Conservation (phyloP, 2,113 vertebrate species). For the Hippoglossus stenolepis region DNA sequence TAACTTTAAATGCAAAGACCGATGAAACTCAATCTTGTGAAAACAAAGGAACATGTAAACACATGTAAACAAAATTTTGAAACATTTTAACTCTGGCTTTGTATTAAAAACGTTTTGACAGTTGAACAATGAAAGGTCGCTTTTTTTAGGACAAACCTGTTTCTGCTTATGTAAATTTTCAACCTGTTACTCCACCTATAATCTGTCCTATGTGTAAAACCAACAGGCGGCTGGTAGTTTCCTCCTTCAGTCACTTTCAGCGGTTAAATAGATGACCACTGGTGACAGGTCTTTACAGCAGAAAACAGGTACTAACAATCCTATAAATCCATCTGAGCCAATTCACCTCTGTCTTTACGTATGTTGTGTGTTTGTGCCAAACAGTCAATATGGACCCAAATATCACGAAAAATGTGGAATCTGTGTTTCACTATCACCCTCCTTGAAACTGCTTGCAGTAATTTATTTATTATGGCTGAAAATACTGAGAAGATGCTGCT, state of each 20-base stretch:
- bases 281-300: too few relatives aligned
- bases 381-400: too few relatives aligned
- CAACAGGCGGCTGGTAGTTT: background rate
- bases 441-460: too few relatives aligned
- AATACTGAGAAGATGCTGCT: background rate
- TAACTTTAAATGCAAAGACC: slow-evolving; percentile 22
- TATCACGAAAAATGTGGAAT: too few relatives aligned
- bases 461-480: background rate
- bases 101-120: slow-evolving; percentile 18
- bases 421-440: too few relatives aligned
- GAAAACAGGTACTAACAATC: background rate
- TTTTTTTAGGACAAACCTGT: slow-evolving; percentile 3
- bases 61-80: slow-evolving; percentile 50
- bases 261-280: background rate
- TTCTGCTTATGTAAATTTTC: slow-evolving; percentile 2
- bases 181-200: background rate
- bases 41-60: slow-evolving; percentile 30
- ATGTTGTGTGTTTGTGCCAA: too few relatives aligned
- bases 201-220: background rate
- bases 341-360: too few relatives aligned
- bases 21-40: slow-evolving; percentile 22
- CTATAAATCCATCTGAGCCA: background rate
- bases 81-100: slow-evolving; percentile 5
- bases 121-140: slow-evolving; percentile 24
- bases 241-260: slow-evolving; percentile 14